These are phyloP conservation scores for Pachypeltis micranthus DNA, from an alignment of 1,140 invertebrate genomes.

Conservation along the genomic window DNA sequence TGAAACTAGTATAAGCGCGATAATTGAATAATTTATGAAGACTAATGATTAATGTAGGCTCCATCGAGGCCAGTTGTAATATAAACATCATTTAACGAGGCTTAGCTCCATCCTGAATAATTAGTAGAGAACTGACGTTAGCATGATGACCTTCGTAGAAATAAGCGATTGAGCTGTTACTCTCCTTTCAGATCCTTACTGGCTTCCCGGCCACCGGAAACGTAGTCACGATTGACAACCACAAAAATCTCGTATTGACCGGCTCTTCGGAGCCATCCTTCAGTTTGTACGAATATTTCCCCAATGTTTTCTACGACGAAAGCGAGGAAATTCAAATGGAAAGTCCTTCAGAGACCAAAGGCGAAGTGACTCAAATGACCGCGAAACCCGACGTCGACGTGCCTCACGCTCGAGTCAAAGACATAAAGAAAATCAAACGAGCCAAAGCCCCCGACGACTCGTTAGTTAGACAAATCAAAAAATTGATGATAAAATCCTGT, in stretches of 20 bases:
- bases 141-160: too few relatives aligned
- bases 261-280: not conserved
- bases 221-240: not conserved
- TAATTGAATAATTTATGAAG: too few relatives aligned
- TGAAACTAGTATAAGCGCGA: too few relatives aligned
- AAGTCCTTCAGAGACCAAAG: not conserved
- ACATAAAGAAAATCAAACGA: not conserved
- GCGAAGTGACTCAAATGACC: too few relatives aligned
- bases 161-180: too few relatives aligned
- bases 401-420: not conserved
- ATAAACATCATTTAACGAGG: too few relatives aligned
- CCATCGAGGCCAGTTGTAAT: too few relatives aligned
- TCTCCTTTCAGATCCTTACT: not conserved
- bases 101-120: too few relatives aligned
- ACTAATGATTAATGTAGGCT: too few relatives aligned
- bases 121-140: too few relatives aligned
- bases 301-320: not conserved
- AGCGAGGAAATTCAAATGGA: not conserved
- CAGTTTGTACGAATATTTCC: not conserved
- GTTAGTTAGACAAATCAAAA: not conserved
- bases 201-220: not conserved
- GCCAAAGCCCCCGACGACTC: not conserved
- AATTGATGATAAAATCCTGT: not conserved
- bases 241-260: not conserved
- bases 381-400: not conserved